Percentiles rank a stretch among this genome's conserved stretches.
Conservation (phyloP, 2,888 invertebrate species). For the Sepiola atlantica region DNA sequence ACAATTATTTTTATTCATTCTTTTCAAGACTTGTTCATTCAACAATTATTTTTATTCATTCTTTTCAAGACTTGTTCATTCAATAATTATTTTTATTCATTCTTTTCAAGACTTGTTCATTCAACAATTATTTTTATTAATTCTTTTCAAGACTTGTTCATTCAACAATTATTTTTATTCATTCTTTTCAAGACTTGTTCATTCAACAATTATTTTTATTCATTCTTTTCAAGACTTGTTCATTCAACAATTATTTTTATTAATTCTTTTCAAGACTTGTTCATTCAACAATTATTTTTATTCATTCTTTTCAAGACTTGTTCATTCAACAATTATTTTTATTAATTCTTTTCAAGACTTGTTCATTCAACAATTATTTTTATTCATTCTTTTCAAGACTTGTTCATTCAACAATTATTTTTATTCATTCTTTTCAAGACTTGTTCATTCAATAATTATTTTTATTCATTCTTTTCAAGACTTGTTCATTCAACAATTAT, state of each 20-base stretch:
- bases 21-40: not conserved
- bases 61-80: no score
- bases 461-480: no score
- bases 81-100: no score
- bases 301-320: no score
- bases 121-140: no score
- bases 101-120: no score
- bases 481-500: no score
- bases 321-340: no score
- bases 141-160: no score
- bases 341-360: no score
- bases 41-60: not conserved
- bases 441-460: not conserved
- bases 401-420: conserved; percentile 16
- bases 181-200: not conserved
- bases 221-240: not conserved
- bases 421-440: not conserved
- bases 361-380: not conserved
- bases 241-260: not conserved
- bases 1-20: not conserved
- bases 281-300: no score
- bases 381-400: not conserved
- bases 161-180: not conserved
- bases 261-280: no score
- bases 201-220: not conserved